A percentile compares a stretch with the other conserved stretches of the same genome.
Evolutionary conservation across 1,140 invertebrate species (phyloP).

Genomic region (Teleogryllus occipitalis): DNA sequence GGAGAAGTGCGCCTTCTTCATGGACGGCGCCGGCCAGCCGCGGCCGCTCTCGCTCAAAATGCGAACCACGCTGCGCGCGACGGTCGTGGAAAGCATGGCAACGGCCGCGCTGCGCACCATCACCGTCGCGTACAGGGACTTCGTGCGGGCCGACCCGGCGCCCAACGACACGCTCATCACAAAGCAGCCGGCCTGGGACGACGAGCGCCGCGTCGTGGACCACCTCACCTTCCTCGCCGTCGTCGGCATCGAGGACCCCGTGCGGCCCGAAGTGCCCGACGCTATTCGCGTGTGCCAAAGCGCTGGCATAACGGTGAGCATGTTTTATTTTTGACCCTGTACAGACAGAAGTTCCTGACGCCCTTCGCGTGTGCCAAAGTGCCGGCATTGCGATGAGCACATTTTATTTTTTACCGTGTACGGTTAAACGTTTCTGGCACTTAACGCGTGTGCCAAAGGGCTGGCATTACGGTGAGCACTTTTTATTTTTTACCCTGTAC

Average conservation of each 20-base stretch:
- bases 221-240: slow-evolving; percentile 50
- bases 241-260: slow-evolving; percentile 59
- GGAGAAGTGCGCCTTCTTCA: background rate
- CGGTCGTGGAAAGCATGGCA: background rate
- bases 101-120: background rate
- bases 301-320: slow-evolving; percentile 53
- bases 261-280: slow-evolving; percentile 53
- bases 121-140: background rate
- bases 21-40: too few relatives aligned
- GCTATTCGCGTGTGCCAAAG: slow-evolving; percentile 48
- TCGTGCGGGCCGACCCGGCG: slow-evolving; percentile 30
- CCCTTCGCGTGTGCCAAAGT: slow-evolving; percentile 47
- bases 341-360: slow-evolving; percentile 50
- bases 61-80: background rate
- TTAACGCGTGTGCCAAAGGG: slow-evolving; percentile 47
- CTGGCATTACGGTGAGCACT: slow-evolving; percentile 57
- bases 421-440: slow-evolving; percentile 52
- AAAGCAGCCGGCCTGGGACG: slow-evolving; percentile 47
- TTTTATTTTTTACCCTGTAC: slow-evolving; percentile 60
- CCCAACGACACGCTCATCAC: slow-evolving; percentile 24
- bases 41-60: background rate
- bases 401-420: slow-evolving; percentile 51
- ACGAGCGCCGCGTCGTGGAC: slow-evolving; percentile 43
- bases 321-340: slow-evolving; percentile 51
- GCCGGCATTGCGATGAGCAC: slow-evolving; percentile 52